Percentiles rank a stretch among this genome's conserved stretches.
These are phyloP conservation scores for Microctenopoma lineatum DNA, from an alignment of 2,797 vertebrate genomes.

Conservation along the genomic window DNA sequence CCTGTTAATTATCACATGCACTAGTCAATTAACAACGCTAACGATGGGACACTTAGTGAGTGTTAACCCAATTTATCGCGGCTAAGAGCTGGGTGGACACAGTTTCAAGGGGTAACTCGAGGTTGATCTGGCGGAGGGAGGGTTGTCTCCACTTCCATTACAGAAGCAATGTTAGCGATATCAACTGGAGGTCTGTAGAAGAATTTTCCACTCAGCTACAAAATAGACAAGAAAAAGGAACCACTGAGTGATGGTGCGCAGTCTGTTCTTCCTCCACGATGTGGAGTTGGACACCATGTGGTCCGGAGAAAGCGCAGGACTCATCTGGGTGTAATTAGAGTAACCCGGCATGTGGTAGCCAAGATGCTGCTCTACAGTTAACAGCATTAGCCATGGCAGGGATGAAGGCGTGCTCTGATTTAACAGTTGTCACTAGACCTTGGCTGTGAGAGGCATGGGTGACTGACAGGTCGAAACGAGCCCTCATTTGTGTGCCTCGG, in stretches of 20 bases:
- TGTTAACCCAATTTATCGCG: conserved; percentile 80
- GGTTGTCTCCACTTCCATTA: conserved; percentile 18
- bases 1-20: conserved; percentile 84
- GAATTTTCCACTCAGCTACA: conserved; percentile 7
- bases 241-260: conserved; percentile 1
- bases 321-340: conserved; percentile 65
- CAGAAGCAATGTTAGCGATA: conserved; percentile 29
- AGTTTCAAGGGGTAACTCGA: conserved; percentile 63
- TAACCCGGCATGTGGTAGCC: conserved; percentile 56
- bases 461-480: conserved; percentile 65
- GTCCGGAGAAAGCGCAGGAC: conserved; percentile 42
- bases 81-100: conserved; percentile 67
- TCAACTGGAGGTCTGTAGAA: neutral
- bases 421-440: conserved; percentile 79
- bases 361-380: conserved; percentile 69
- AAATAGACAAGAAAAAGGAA: conserved; percentile 21
- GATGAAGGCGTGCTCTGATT: conserved; percentile 68
- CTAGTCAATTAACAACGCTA: conserved; percentile 83
- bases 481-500: conserved; percentile 29
- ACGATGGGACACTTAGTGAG: conserved; percentile 82
- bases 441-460: conserved; percentile 70
- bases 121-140: conserved; percentile 38
- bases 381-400: conserved; percentile 62
- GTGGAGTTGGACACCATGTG: conserved; percentile 50
- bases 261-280: conserved; percentile 7